Conservation (phyloP, 2,797 vertebrate species). For the Sternotherus odoratus region DNA sequence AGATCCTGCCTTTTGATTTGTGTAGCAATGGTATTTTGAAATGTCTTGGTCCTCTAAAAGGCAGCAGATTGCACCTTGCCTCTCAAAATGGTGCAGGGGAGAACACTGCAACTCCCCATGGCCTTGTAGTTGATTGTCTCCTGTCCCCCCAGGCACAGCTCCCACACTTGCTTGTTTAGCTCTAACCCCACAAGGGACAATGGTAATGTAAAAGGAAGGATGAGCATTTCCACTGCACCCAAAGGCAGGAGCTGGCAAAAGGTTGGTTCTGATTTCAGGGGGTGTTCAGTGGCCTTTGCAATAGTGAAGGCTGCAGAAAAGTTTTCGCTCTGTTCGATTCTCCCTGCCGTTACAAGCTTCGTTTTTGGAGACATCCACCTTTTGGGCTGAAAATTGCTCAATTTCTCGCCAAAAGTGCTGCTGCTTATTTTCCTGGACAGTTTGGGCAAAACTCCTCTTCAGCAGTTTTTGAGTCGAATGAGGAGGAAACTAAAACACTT, state of each 20-base stretch:
- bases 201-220: not conserved
- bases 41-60: not conserved
- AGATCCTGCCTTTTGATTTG: not conserved
- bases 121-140: not conserved
- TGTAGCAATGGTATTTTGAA: not conserved
- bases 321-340: not conserved
- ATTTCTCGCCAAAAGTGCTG: not conserved
- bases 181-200: not conserved
- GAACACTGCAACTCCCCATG: not conserved
- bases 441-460: not conserved
- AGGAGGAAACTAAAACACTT: not conserved
- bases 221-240: not conserved
- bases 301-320: not conserved
- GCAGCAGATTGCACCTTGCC: not conserved
- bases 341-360: not conserved
- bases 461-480: not conserved
- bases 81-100: not conserved
- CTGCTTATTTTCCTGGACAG: not conserved
- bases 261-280: not conserved
- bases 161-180: not conserved
- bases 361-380: not conserved
- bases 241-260: not conserved
- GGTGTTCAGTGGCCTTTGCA: not conserved
- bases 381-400: not conserved
- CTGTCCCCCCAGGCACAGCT: not conserved